Evolutionary conservation across 2,113 vertebrate species (phyloP).

Genomic region (Rhegmatorhina hoffmannsi): DNA sequence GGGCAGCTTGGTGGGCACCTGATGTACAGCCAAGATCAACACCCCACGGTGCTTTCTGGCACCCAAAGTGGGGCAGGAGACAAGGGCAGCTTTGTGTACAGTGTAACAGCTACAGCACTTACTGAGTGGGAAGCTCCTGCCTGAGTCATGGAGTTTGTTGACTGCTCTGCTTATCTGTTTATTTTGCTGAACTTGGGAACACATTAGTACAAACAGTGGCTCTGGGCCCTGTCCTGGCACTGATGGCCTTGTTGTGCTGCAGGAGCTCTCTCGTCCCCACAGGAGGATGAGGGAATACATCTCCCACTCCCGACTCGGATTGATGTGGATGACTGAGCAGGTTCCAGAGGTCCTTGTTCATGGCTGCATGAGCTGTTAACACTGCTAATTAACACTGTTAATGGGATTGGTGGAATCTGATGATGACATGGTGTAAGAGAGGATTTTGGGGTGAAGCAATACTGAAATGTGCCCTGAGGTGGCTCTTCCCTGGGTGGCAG

Average conservation of each 20-base stretch:
- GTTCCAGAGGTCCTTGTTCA: neutral
- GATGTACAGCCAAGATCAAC: neutral
- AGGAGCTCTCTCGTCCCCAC: neutral
- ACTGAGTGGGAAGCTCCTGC: neutral
- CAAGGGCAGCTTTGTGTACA: neutral
- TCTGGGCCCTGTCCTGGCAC: neutral
- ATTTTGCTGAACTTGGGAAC: neutral
- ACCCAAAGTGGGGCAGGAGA: accelerated
- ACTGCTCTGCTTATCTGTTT: neutral
- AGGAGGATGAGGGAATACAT: neutral
- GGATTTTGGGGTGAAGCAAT: neutral
- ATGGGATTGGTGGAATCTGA: neutral
- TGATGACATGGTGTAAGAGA: neutral
- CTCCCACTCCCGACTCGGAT: neutral
- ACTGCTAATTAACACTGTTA: neutral
- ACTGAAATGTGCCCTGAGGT: accelerated
- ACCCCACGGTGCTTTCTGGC: neutral
- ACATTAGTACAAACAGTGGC: neutral
- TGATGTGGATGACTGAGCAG: neutral
- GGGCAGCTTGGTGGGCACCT: neutral
- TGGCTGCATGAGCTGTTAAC: neutral
- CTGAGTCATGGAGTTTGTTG: neutral
- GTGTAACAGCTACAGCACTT: neutral
- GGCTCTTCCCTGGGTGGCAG: neutral
- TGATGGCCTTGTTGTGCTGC: neutral